Evolutionary conservation across 2,797 vertebrate genomes (phyloP).

Genomic region (Melopsittacus undulatus): DNA sequence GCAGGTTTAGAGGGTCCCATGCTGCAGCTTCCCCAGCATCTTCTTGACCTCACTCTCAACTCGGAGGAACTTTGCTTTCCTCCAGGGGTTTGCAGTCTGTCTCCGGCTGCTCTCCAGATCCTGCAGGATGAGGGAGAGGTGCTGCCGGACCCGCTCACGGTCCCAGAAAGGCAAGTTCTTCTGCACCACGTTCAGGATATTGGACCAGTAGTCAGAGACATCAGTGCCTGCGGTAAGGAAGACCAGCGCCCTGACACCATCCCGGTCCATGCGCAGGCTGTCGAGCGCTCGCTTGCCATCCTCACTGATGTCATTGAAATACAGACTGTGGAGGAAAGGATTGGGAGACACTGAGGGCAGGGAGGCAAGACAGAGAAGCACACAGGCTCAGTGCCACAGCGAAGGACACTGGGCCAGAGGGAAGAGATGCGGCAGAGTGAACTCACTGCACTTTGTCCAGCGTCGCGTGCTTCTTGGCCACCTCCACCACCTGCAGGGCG

Average conservation of each 20-base stretch:
- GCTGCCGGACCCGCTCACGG: slow-evolving; percentile 78
- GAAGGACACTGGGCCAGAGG: too few relatives aligned
- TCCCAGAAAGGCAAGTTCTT: slow-evolving; percentile 90
- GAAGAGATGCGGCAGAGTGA: fast-evolving
- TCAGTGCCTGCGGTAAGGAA: slow-evolving; percentile 89
- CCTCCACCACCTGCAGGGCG: slow-evolving; percentile 85
- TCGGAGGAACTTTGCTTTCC: slow-evolving; percentile 87
- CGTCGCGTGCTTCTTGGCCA: slow-evolving; percentile 84
- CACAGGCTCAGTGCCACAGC: fast-evolving
- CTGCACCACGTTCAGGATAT: slow-evolving; percentile 86
- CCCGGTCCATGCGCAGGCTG: slow-evolving; percentile 68
- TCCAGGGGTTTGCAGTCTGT: slow-evolving; percentile 87
- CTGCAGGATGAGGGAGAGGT: slow-evolving; percentile 86
- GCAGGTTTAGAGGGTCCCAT: slow-evolving; percentile 51
- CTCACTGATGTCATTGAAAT: slow-evolving; percentile 91
- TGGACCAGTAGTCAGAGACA: slow-evolving; percentile 89
- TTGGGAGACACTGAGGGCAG: background rate
- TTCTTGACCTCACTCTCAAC: slow-evolving; percentile 86
- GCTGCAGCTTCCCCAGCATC: slow-evolving; percentile 81
- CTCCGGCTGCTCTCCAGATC: slow-evolving; percentile 90
- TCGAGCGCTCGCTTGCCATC: slow-evolving; percentile 84
- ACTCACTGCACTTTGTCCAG: slow-evolving; percentile 93
- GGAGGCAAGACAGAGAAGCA: background rate
- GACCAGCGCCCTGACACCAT: slow-evolving; percentile 83
- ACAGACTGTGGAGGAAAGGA: slow-evolving; percentile 79